Evolutionary conservation across 2,113 vertebrate species (phyloP), one percentile per base, ranked within the genome.

Genomic region (Dasyprocta punctata): DNA sequence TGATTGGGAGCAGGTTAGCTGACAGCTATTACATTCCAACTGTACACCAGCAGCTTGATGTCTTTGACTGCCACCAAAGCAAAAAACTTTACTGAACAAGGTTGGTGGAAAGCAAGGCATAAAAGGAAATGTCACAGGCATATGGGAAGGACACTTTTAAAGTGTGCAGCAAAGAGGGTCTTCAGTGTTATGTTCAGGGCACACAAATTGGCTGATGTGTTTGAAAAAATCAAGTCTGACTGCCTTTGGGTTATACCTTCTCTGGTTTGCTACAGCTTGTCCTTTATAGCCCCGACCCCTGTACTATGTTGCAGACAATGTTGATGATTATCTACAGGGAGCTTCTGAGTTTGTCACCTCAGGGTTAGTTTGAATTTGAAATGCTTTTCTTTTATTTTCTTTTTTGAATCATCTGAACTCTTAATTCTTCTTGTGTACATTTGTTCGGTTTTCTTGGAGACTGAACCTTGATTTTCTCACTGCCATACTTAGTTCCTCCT

Each of bases 381-480:
- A 16, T 67, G 30, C 2, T 41, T 92, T 6, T 58, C 44, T 47
- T 67, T 58, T 11, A 1, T 30, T 38, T 8, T n/a, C 75, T 49
- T 52, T 69, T 69, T 4, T 6, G 77, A 41, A 41, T 10, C 89
- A 33, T 69, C 19, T 44, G 81, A 93, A 71, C 49, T 92, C 41
- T 96, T 41, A 49, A 92, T 84, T 30, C 47, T 73, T 36, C 28
- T 6, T 58, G 26, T 71, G 69, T 11, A 90, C 47, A 28, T 36
- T 58, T 94, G 47, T 83, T 33, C 94, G 78, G 44, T 28, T 96
- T 95, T 14, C 33, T 82, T 73, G 65, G 44, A 61, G 63, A 96
- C 36, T 44, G 13, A 61, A 14, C 28, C 30, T 84, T 85, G 49
- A 95, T 95, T 94, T 92, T 63, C 49, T 95, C 33, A 52, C 69